Conservation (phyloP, 1,140 invertebrate genomes). For the Atta colombica region DNA sequence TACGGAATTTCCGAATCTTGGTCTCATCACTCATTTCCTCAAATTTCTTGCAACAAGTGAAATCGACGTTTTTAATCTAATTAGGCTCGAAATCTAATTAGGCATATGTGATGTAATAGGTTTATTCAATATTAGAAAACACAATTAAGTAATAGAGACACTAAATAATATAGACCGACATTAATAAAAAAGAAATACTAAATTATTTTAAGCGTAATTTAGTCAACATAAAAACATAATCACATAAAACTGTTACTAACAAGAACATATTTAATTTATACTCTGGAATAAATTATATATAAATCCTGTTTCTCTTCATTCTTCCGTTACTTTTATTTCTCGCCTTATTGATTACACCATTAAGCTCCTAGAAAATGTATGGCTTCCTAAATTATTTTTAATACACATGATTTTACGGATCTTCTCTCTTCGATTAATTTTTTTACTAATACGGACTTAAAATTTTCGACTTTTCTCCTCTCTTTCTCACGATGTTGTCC, state of each 20-base stretch:
- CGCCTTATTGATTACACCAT: neutral
- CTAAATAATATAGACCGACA: neutral
- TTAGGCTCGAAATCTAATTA: neutral
- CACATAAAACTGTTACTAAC: neutral
- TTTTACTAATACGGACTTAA: neutral
- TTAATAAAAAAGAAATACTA: constrained; percentile 1
- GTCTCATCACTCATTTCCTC: neutral
- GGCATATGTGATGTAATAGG: neutral
- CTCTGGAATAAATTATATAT: neutral
- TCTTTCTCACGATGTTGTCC: constrained; percentile 22
- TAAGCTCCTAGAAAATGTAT: neutral
- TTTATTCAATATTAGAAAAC: neutral
- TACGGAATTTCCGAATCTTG: neutral
- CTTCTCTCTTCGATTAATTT: neutral
- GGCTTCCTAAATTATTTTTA: neutral
- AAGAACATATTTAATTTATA: neutral
- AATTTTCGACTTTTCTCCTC: neutral
- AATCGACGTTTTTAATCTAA: constrained; percentile 13
- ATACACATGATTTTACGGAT: neutral
- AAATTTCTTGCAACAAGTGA: neutral
- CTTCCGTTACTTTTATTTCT: neutral
- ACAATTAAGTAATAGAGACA: neutral
- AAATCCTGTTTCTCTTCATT: neutral
- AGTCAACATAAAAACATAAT: neutral
- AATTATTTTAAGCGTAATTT: neutral